phyloP scores from a whole-genome alignment of 2,113 vertebrate species.

The Dascyllus trimaculatus region DNA sequence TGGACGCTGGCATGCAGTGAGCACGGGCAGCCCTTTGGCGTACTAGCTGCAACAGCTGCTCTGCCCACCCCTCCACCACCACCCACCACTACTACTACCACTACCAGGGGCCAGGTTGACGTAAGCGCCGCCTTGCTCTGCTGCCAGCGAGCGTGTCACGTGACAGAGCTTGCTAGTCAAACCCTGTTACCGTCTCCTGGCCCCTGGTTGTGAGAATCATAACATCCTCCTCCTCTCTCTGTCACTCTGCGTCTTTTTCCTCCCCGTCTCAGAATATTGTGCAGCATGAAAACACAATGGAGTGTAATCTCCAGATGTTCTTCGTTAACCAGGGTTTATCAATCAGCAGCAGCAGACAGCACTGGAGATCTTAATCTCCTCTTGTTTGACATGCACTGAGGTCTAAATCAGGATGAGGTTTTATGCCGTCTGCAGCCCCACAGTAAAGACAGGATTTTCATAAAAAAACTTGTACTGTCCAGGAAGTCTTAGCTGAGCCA shows the following conservation, averaged over 20 bases:
- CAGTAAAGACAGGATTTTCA: conserved; percentile 32
- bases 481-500: conserved; percentile 48
- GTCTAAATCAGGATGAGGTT: conserved; percentile 41
- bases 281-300: conserved; percentile 41
- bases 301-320: conserved; percentile 63
- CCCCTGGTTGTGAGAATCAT: conserved; percentile 55
- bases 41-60: conserved; percentile 77
- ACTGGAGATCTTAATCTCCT: conserved; percentile 51
- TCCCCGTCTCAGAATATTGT: conserved; percentile 1
- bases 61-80: conserved; percentile 49
- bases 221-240: conserved; percentile 40
- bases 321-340: conserved; percentile 50
- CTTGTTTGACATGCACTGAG: conserved; percentile 29
- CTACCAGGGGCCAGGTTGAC: conserved; percentile 67
- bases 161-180: conserved; percentile 70
- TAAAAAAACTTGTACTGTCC: conserved; percentile 40
- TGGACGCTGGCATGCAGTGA: conserved; percentile 17
- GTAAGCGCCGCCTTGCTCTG: conserved; percentile 62
- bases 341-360: conserved; percentile 32
- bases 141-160: conserved; percentile 67
- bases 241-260: neutral
- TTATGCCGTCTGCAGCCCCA: conserved; percentile 15
- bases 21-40: conserved; percentile 66
- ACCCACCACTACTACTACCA: conserved; percentile 55
- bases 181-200: conserved; percentile 65